phyloP scores from a whole-genome alignment of 2,888 invertebrate species.

The Ectemnius continuus region DNA sequence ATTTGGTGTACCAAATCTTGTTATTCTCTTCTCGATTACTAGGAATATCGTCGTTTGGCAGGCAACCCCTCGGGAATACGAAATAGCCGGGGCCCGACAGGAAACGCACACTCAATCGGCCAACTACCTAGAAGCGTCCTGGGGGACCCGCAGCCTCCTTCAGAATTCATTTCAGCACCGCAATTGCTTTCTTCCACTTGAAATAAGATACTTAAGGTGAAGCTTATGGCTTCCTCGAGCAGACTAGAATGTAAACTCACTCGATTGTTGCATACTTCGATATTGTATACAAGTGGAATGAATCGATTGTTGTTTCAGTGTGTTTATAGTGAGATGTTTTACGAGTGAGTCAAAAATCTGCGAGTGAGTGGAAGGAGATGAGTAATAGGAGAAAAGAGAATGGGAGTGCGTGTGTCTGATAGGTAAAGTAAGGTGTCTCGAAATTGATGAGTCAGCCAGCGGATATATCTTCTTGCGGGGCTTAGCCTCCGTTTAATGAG shows the following conservation, averaged over 20 bases:
- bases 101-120: slow-evolving; percentile 20
- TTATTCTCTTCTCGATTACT: slow-evolving; percentile 14
- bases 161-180: background rate
- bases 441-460: slow-evolving; percentile 55
- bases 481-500: slow-evolving; percentile 37
- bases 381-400: no score
- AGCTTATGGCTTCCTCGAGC: no score
- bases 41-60: slow-evolving; percentile 38
- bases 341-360: no score
- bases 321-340: no score
- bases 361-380: no score
- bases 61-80: slow-evolving; percentile 28
- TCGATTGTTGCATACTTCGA: no score
- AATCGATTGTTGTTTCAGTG: no score
- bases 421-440: slow-evolving; percentile 44
- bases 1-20: background rate
- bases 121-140: no score
- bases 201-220: no score
- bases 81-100: slow-evolving; percentile 23
- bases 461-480: slow-evolving; percentile 55
- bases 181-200: background rate
- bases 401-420: slow-evolving; percentile 12
- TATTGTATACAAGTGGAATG: no score
- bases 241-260: no score
- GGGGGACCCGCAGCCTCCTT: background rate